Evolutionary conservation across 2,797 vertebrate genomes (phyloP), one percentile per base, ranked within the genome.

Genomic region (Characodon lateralis): DNA sequence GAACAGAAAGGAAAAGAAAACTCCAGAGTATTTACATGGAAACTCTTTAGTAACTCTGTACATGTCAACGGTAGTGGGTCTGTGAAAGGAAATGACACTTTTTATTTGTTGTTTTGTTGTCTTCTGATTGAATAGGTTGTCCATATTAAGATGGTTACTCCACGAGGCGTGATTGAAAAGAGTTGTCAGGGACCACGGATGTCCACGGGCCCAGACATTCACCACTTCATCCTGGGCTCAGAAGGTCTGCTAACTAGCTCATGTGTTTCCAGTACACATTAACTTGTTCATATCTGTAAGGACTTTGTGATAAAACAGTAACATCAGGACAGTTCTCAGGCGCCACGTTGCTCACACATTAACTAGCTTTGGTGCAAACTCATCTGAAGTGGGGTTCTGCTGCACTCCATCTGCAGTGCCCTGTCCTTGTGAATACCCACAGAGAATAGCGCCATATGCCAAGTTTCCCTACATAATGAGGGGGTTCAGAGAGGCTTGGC

Each of bases 141-240:
- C 91, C 97, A 98, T 89, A 92, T 99, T 93, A 99, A 97, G 96
- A 98, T 99, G 97, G 97, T 99, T 92, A 99, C 98, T 85, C 98
- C 98, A 78, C 96, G 89, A 94, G 98, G 98, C 73, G 93, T 99
- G 90, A 96, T 99, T 85, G 98, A 99, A 94, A 99, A 99, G 96
- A 97, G 95, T 91, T 99, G 97, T 92, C 97, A 98, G 94, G 98
- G 96, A 82, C 98, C 98, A 58, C 96, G 98, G 85, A 97, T 97
- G 97, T 99, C 98, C 89, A 98, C 96, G 0, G 98, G 98, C 81
- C 98, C 98, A 0, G 98, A 99, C 88, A 95, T 99, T 85, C 97
- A 99, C 95, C 98, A 99, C 95, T 98, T 99, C 95, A 99, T 99
- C 93, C 93, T 99, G 96, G 98, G 98, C 92, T 99, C 98, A 75